Base-by-base conservation (phyloP, 2,888 invertebrate species). In the Drosophila buzzatii region DNA sequence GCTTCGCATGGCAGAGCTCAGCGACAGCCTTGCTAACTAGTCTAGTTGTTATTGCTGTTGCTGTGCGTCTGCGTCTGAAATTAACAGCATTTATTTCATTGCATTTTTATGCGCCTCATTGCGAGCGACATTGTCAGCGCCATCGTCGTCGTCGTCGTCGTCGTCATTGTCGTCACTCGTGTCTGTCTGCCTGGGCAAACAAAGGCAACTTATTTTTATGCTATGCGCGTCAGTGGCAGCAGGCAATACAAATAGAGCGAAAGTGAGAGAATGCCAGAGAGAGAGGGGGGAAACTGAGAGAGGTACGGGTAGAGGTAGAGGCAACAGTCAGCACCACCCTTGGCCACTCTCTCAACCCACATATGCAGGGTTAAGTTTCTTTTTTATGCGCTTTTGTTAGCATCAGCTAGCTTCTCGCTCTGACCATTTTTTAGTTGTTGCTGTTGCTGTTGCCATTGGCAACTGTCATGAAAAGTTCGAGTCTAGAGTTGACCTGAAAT, bases 41-140 rank as follows among this genome's bases (percentile, higher is more conserved):
- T 27, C 66, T 74, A 56, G 77, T 67, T 69, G 42, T 39, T 61
- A 35, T 41, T 16, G 39, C 39, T 39, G 39, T 31, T 51, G 42
- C 58, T 70, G 68, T 59, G 63, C 20, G 82, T 58, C 69, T 84
- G 76, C 73, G 73, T 72, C 79, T 89, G 82, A 84, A 85, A 89
- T 85, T 85, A 85, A 89, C 88, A 84, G 85, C 85, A 89, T 87
- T 87, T 89, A 85, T 87, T 87, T 85, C 85, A 85, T 89, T 80
- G 81, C 89, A 78, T 74, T 73, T 79, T 81, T 80, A 76, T 81
- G 76, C 83, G 70, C 62, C 70, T 70, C 81, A 74, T 77, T 60
- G 74, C 67, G 68, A 49, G 47, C 59, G 72, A 71, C 63, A 67
- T 72, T 70, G 58, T 65, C 56, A 66, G 56, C 66, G 45, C 47